A percentile compares a stretch with the other conserved stretches of the same genome.
These are phyloP conservation scores for Sebastes kiyomatsui DNA, from an alignment of 2,797 vertebrate genomes.

Conservation along the genomic window DNA sequence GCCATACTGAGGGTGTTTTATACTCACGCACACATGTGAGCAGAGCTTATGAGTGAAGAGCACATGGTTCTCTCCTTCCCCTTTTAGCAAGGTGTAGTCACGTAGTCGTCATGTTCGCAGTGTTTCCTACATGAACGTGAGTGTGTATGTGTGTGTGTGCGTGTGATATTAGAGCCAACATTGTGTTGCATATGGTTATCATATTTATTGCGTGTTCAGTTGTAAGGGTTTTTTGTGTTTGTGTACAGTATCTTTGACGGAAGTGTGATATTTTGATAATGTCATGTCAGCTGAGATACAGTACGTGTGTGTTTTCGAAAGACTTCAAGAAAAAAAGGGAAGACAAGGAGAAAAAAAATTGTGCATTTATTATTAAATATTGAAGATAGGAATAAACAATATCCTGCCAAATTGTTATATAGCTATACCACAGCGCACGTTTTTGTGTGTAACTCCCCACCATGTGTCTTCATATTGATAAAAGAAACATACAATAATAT, in stretches of 20 bases:
- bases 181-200: slow-evolving; percentile 53
- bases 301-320: slow-evolving; percentile 5
- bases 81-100: slow-evolving; percentile 57
- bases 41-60: slow-evolving; percentile 47
- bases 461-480: slow-evolving; percentile 61
- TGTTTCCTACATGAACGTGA: slow-evolving; percentile 59
- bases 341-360: slow-evolving; percentile 32
- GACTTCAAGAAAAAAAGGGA: slow-evolving; percentile 24
- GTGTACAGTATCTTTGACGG: slow-evolving; percentile 57
- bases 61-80: slow-evolving; percentile 14
- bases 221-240: slow-evolving; percentile 68
- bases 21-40: slow-evolving; percentile 9
- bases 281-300: slow-evolving; percentile 35
- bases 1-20: slow-evolving; percentile 28
- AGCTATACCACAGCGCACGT: slow-evolving; percentile 49
- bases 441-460: slow-evolving; percentile 54
- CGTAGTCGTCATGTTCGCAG: slow-evolving; percentile 64
- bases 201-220: slow-evolving; percentile 73
- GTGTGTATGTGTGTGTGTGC: neutral
- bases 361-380: slow-evolving; percentile 57
- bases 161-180: slow-evolving; percentile 22
- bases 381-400: slow-evolving; percentile 33
- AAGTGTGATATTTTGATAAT: slow-evolving; percentile 63
- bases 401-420: slow-evolving; percentile 70
- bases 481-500: slow-evolving; percentile 62